Evolutionary conservation across 2,113 vertebrate species (phyloP), one percentile per base, ranked within the genome.

Genomic region (Pluvianellus socialis): DNA sequence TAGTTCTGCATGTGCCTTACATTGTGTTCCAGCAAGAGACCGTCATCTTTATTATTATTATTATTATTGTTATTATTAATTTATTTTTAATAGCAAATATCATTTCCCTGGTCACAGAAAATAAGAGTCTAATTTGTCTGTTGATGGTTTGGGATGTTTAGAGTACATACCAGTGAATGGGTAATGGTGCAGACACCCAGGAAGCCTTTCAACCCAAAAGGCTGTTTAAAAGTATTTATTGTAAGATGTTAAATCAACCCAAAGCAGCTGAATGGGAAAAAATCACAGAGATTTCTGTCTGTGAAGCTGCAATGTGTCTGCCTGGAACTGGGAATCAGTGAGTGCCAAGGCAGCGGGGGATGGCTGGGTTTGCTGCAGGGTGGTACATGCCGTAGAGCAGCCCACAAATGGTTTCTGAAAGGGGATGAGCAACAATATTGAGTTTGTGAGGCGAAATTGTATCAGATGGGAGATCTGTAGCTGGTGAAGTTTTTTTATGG

Each of bases 321-420:
- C 22, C 56, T 80, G 67, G 58, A 89, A 23, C 49, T 47, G 58
- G 76, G 38, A 45, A 49, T 2, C 1, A 4, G 53, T 4, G 47
- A 45, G 75, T 35, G 56, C 35, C 0, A 0, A 81, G 70, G 49
- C 20, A 35, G 40, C 0, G 9, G 20, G 30, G 32, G 22, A 21
- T 23, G 28, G 15, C 55, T n/a, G 45, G 13, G 5, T 56, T 68
- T 80, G 53, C 50, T 1, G 2, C 30, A 52, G 65, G 5, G 35
- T 62, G 45, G 32, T 40, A 7, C 0, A 0, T 6, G 26, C 21
- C 33, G 17, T 35, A 26, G 52, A 63, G 58, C 18, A 10, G 66
- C 7, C 12, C 53, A 23, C 5, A 27, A 18, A 50, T 26, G 9
- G 35, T n/a, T 32, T 44, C 59, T 73, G 44, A 42, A 65, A 77